Evolutionary conservation across 64 coral and sea anemone species (phyloP), one percentile per base, ranked within the genome.

Genomic region (Catalaphyllia jardinei): DNA sequence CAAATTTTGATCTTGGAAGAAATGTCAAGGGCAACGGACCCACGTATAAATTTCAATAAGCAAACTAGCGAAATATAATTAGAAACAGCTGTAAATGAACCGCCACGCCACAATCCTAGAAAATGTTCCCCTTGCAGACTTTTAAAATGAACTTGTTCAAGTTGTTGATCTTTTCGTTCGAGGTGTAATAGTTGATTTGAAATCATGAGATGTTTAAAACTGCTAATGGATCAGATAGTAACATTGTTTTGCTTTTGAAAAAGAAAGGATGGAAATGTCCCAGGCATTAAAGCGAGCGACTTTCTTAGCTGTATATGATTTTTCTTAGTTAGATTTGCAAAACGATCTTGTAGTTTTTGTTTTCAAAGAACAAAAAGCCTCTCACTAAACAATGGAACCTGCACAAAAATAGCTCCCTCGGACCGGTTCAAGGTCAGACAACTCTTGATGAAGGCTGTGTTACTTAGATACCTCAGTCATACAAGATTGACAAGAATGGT

Each of bases 11-110:
- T 71, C 69, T 84, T 71, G 18, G 7, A 5, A 28, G 12, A 27
- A 60, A 85, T 71, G 81, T 52, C 64, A 85, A 85, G 81, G 81
- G 10, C 81, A 85, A 85, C 0, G 62, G 38, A 64, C 31, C 24
- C 11, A 42, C 62, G 20, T 4, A 39, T 1, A 8, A 38, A 52
- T 29, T 67, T 49, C 61, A 25, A 85, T 69, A 51, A 71, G 35
- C 63, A 81, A 85, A 33, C 31, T 8, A 64, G 29, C 16, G 35
- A 15, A 69, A 85, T 33, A 15, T n/a, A 71, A 71, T 24, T 12
- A 20, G 4, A 8, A 24, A 8, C 81, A 46, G 60, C 60, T 83
- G 60, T 27, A 1, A 51, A 85, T 52, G 8, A 28, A 9, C 2
- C 4, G 65, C 7, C 22, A 22, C 22, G 24, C 63, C 54, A 57